A percentile compares a stretch with the other conserved stretches of the same genome.
Evolutionary conservation across 2,797 vertebrate species (phyloP).

Genomic region (Acrossocheilus wenchowensis): DNA sequence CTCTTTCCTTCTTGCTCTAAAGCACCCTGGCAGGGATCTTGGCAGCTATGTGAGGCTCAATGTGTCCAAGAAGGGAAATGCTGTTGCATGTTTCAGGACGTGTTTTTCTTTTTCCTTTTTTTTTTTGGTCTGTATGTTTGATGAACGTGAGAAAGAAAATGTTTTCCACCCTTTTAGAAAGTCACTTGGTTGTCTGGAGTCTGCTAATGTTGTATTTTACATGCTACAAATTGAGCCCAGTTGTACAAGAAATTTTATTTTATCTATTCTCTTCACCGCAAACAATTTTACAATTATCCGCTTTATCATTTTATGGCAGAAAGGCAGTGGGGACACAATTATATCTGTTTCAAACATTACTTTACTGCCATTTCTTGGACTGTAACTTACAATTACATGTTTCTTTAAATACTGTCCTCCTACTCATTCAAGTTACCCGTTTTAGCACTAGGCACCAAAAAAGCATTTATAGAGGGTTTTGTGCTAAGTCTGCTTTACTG

Average conservation of each 20-base stretch:
- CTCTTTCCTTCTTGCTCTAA: slow-evolving; percentile 35
- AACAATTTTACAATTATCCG: slow-evolving; percentile 27
- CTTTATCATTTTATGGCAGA: slow-evolving; percentile 24
- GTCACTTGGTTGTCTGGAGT: background rate
- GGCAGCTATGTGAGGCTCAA: slow-evolving; percentile 5
- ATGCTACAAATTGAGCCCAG: slow-evolving; percentile 3
- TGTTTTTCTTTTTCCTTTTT: background rate
- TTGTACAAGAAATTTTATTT: slow-evolving; percentile 5
- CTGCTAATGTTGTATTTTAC: background rate
- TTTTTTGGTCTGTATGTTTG: slow-evolving; percentile 15
- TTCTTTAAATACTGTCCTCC: slow-evolving; percentile 28
- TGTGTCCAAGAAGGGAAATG: slow-evolving; percentile 12
- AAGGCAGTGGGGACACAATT: slow-evolving; percentile 9
- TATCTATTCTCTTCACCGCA: slow-evolving; percentile 13
- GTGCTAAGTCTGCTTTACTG: background rate
- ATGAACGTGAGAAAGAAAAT: slow-evolving; percentile 34
- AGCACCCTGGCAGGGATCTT: slow-evolving; percentile 20
- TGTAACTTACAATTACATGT: slow-evolving; percentile 23
- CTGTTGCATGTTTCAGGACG: slow-evolving; percentile 18
- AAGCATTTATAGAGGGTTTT: background rate
- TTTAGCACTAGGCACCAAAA: background rate
- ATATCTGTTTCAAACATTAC: slow-evolving; percentile 14
- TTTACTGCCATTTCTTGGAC: background rate
- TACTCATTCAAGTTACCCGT: slow-evolving; percentile 16
- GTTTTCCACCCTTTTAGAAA: slow-evolving; percentile 1